Evolutionary conservation across 2,888 invertebrate genomes (phyloP).

Genomic region (Onthophagus sagittarius): DNA sequence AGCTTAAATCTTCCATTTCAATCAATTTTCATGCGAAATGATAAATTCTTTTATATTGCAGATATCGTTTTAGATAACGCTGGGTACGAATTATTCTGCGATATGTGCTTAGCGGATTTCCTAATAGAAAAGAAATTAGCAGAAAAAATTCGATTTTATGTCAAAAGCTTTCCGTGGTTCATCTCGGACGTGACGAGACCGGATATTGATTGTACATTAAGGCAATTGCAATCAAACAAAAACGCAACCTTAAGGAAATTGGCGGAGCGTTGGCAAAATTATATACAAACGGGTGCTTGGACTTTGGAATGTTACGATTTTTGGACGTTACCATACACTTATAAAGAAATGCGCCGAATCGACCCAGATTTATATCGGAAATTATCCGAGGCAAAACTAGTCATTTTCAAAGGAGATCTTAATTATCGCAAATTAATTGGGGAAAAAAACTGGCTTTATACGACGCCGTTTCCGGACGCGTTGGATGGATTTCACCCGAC

Average conservation of each 20-base stretch:
- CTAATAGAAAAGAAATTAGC: conserved; percentile 57
- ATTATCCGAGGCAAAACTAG: conserved; percentile 62
- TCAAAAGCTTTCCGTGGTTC: conserved; percentile 92
- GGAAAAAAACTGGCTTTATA: conserved; percentile 77
- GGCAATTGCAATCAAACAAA: conserved; percentile 44
- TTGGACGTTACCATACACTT: conserved; percentile 86
- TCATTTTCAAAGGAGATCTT: conserved; percentile 87
- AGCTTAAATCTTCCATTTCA: no score
- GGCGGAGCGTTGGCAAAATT: conserved; percentile 58
- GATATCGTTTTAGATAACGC: conserved; percentile 89
- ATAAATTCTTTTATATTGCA: conserved; percentile 34
- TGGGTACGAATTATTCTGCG: conserved; percentile 89
- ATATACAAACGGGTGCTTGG: conserved; percentile 52
- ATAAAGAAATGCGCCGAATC: conserved; percentile 67
- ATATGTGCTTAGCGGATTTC: conserved; percentile 82
- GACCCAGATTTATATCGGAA: conserved; percentile 67
- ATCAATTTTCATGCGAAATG: neutral
- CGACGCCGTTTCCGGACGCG: conserved; percentile 61
- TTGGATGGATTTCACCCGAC: conserved; percentile 81
- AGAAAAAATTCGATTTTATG: conserved; percentile 61
- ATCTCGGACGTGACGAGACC: conserved; percentile 79
- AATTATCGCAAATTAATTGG: conserved; percentile 92
- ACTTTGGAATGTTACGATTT: conserved; percentile 61
- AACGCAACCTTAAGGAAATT: conserved; percentile 43
- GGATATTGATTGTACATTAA: conserved; percentile 73